Conservation (phyloP, 37 sponge, comb jelly and placozoan genomes). For the Beroe forskalii region DNA sequence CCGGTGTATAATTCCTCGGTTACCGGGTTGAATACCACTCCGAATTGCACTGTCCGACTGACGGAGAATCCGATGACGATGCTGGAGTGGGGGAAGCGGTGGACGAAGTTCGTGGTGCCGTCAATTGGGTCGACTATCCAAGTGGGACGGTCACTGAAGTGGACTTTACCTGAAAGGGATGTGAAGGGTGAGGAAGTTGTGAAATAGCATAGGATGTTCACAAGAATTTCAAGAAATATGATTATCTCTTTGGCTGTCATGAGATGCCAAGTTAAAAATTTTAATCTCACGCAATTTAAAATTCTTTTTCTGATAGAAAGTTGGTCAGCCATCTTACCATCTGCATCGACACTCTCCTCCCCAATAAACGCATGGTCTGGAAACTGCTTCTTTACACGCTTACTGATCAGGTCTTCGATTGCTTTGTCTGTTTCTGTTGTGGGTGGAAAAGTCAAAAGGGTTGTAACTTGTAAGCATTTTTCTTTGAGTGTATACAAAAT, state of each 20-base stretch:
- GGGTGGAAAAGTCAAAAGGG: too few relatives aligned
- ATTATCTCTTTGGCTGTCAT: too few relatives aligned
- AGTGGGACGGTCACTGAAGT: slow-evolving; percentile 74
- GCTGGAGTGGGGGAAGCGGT: slow-evolving; percentile 67
- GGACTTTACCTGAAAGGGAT: slow-evolving; percentile 58
- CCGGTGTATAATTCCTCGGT: slow-evolving; percentile 5
- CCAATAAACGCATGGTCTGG: background rate
- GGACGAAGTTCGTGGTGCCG: slow-evolving; percentile 95
- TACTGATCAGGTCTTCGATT: background rate
- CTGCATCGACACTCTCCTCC: background rate
- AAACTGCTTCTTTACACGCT: background rate
- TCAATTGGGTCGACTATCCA: slow-evolving; percentile 99
- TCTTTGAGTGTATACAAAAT: too few relatives aligned
- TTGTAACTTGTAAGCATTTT: too few relatives aligned
- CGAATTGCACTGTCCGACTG: background rate
- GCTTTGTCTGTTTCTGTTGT: background rate
- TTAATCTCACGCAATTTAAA: too few relatives aligned
- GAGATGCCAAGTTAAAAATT: too few relatives aligned
- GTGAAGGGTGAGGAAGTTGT: too few relatives aligned
- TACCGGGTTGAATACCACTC: slow-evolving; percentile 58
- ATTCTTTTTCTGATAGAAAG: too few relatives aligned
- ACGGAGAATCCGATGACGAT: slow-evolving; percentile 41
- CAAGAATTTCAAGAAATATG: too few relatives aligned
- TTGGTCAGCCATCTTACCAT: too few relatives aligned
- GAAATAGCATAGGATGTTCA: too few relatives aligned